Percentiles rank a stretch among this genome's conserved stretches.
phyloP scores from a whole-genome alignment of 2,113 vertebrate species.

The Meles meles region DNA sequence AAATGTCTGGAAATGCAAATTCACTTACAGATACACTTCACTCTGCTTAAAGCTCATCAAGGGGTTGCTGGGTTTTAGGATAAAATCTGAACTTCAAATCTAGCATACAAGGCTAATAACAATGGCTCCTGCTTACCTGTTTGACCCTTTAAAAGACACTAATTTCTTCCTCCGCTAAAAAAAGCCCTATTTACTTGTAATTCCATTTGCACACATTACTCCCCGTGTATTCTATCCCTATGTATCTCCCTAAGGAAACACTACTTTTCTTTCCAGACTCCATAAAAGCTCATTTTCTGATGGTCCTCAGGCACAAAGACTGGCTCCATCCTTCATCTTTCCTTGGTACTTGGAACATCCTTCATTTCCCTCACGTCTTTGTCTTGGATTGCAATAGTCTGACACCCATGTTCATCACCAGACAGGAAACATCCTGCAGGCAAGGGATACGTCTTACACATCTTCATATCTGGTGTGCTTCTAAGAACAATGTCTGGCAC shows the following conservation, averaged over 20 bases:
- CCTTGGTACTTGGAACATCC: background rate
- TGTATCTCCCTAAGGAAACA: background rate
- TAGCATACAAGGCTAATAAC: background rate
- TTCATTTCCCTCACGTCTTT: background rate
- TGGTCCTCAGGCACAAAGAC: background rate
- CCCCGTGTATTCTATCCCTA: background rate
- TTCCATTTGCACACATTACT: background rate
- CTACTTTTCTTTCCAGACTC: background rate
- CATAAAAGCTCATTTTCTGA: background rate
- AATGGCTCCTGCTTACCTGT: background rate
- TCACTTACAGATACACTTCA: background rate
- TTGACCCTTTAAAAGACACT: background rate
- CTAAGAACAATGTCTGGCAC: background rate
- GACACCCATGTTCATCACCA: background rate
- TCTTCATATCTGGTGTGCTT: background rate
- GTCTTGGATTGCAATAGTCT: background rate
- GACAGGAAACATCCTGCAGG: background rate
- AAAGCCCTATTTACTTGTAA: background rate
- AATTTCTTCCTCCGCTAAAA: too few species aligned
- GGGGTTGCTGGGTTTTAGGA: background rate
- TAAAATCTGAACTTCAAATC: background rate
- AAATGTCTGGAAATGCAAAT: background rate
- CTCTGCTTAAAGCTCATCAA: background rate
- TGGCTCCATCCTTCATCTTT: background rate
- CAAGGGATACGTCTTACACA: background rate